Base-by-base conservation (phyloP, 1,140 invertebrate genomes). In the Orussus abietinus region DNA sequence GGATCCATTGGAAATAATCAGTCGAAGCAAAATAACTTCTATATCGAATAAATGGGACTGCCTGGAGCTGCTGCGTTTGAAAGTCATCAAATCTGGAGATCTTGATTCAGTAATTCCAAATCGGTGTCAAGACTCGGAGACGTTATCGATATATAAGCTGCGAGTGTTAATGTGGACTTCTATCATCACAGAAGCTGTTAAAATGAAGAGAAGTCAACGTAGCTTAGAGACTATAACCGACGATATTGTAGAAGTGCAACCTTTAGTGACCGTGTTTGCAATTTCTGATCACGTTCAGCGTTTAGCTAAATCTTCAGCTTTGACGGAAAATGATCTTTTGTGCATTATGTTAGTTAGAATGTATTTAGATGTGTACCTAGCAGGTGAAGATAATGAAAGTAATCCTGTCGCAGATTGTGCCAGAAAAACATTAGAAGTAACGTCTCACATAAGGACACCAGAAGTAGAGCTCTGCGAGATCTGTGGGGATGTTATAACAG, bases 61-160 rank as follows among this genome's bases (percentile, higher is more conserved):
- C 42, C 39, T 74, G 11, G 68, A 71, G 51, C 21, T 61, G 3
- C 43, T 74, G 2, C 54, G 69, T 32, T 47, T 72, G 0, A 68
- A 58, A 48, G 54, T 59, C 10, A 35, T 52, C 1, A 64, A 58
- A 19, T 34, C 53, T 9, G 11, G 15, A 2, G 47, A 55, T 5
- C 37, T 50, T 2, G 22, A 14, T 9, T n/a, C 35, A 17, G 10
- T 45, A 9, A 28, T 67, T 5, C 32, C 39, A 11, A 46, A 32
- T 2, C 18, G 44, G 9, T 25, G 28, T 0, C 36, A 47, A 20
- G 49, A 65, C 34, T 43, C 66, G 2, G 59, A 71, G 38, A 48
- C 11, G 3, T 40, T 66, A 29, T 37, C 57, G 5, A 40, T 61
- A 11, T 42, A 59, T 14, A 15, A 59, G 5, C 34, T 74, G 5